Evolutionary conservation across 1,140 invertebrate genomes (phyloP).

Genomic region (Acromyrmex charruanus): DNA sequence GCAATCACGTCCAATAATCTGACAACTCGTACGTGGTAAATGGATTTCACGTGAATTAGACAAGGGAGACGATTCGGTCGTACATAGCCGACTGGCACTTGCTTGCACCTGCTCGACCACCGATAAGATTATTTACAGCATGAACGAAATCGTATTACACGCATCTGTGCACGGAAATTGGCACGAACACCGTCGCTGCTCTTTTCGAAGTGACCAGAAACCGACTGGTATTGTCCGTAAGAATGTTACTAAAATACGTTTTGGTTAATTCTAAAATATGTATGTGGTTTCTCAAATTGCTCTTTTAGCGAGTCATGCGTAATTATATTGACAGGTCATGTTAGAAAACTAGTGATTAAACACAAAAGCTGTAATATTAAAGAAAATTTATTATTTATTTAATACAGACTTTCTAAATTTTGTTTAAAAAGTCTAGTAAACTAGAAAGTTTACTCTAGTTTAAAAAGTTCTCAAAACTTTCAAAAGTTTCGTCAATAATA

Average conservation of each 20-base stretch:
- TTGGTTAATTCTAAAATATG: neutral
- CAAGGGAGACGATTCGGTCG: constrained; percentile 56
- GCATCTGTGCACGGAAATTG: constrained; percentile 72
- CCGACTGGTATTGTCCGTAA: constrained; percentile 44
- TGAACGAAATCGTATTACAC: constrained; percentile 72
- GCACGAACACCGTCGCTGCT: constrained; percentile 35
- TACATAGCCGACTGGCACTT: constrained; percentile 29
- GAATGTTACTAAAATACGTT: constrained; percentile 13
- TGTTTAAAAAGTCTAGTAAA: neutral
- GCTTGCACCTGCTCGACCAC: constrained; percentile 58
- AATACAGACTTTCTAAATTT: neutral
- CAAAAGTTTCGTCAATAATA: neutral
- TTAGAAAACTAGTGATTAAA: neutral
- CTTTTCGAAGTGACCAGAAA: constrained; percentile 56
- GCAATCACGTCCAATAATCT: constrained; percentile 33
- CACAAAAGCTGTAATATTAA: neutral
- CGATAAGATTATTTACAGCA: constrained; percentile 76
- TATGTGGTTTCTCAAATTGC: neutral
- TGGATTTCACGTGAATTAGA: constrained; percentile 47
- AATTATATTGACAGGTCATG: neutral
- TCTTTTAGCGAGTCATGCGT: neutral
- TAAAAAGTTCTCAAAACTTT: neutral
- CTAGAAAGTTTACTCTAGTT: no score
- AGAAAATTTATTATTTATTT: neutral
- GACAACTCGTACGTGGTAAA: neutral